These are phyloP conservation scores for Cebidichthys violaceus DNA, from an alignment of 2,113 vertebrate species.

Conservation along the genomic window DNA sequence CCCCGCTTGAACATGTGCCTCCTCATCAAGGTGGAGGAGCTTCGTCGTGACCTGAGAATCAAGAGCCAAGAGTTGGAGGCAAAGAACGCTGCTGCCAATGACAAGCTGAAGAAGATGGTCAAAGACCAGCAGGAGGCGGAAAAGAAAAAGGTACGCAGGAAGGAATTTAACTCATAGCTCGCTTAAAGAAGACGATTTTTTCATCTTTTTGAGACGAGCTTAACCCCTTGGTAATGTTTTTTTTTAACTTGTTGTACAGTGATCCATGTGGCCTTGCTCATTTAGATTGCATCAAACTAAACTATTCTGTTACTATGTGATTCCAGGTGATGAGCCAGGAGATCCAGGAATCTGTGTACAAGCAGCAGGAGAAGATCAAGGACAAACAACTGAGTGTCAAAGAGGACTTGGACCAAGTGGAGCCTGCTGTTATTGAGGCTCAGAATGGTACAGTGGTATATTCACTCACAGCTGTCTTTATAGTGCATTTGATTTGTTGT, in stretches of 20 bases:
- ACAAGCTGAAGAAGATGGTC: slow-evolving; percentile 99
- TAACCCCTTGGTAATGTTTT: neutral
- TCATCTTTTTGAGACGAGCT: neutral
- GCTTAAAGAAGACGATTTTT: neutral
- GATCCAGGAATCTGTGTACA: slow-evolving; percentile 97
- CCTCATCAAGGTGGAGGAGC: slow-evolving; percentile 91
- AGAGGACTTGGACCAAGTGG: slow-evolving; percentile 96
- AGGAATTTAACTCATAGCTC: neutral
- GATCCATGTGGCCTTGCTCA: neutral
- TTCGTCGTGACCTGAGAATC: slow-evolving; percentile 94
- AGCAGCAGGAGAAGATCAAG: slow-evolving; percentile 96
- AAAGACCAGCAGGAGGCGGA: slow-evolving; percentile 99
- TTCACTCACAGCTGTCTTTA: neutral
- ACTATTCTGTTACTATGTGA: slow-evolving; percentile 2
- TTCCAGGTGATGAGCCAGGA: slow-evolving; percentile 98
- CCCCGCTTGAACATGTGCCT: neutral
- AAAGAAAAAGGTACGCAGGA: slow-evolving; percentile 92
- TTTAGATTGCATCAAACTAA: neutral
- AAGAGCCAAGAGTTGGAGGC: slow-evolving; percentile 98
- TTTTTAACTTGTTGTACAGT: neutral
- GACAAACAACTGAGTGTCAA: slow-evolving; percentile 97
- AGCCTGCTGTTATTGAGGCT: slow-evolving; percentile 97
- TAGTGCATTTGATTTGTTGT: neutral
- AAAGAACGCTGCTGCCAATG: slow-evolving; percentile 98
- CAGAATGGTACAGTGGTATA: slow-evolving; percentile 91